Evolutionary conservation across 2,113 vertebrate genomes (phyloP).

Genomic region (Sorex fumeus): DNA sequence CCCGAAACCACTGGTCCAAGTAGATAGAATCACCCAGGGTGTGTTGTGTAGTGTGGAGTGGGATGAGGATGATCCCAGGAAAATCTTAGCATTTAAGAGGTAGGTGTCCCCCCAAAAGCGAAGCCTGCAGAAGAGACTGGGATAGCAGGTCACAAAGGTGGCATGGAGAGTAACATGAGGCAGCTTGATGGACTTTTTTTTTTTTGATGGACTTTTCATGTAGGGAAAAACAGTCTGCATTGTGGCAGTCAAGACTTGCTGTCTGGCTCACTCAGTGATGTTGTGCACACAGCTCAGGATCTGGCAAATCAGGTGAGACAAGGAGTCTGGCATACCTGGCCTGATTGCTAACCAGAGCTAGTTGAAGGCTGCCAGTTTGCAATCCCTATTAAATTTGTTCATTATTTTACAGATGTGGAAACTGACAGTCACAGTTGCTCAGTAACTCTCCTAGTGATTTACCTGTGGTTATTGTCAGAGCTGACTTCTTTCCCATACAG

Average conservation of each 20-base stretch:
- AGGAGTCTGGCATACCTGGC: fast-evolving
- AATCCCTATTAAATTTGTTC: not conserved
- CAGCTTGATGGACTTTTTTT: not conserved
- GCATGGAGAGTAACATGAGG: not conserved
- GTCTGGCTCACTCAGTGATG: not conserved
- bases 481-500: too few species aligned
- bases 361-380: not conserved
- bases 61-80: not conserved
- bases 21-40: not conserved
- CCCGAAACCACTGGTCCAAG: not conserved
- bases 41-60: fast-evolving
- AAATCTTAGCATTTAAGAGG: not conserved
- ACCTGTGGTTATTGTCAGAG: not conserved
- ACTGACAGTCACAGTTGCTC: not conserved
- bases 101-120: not conserved
- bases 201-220: too few species aligned
- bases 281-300: not conserved
- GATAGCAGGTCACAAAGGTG: not conserved
- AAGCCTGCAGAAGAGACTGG: not conserved
- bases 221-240: too few species aligned
- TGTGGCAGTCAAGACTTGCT: not conserved
- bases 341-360: not conserved
- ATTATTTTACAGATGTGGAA: not conserved
- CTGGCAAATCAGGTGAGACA: not conserved
- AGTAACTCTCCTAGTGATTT: not conserved